Conservation (phyloP, 2,888 invertebrate genomes). For the Hydroisotoma schaefferi region DNA sequence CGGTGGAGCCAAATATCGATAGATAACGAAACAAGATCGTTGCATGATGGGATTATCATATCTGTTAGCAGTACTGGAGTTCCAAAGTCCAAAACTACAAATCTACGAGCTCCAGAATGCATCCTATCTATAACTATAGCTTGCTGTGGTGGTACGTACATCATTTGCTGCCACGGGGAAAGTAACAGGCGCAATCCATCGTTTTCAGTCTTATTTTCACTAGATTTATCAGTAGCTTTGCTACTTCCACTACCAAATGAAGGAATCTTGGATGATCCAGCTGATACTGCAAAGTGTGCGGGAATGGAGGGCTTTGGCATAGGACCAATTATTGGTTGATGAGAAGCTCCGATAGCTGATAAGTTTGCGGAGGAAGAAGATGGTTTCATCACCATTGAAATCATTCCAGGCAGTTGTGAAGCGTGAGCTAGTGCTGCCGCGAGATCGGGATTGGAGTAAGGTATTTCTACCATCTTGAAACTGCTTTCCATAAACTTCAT, state of each 20-base stretch:
- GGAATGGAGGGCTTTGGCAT: background rate
- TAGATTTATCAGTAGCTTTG: background rate
- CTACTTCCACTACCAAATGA: background rate
- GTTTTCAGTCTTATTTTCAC: constrained; percentile 17
- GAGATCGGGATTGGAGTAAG: constrained; percentile 13
- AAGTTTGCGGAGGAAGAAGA: background rate
- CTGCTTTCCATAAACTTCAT: constrained; percentile 44
- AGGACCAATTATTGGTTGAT: background rate
- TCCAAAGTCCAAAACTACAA: constrained; percentile 88
- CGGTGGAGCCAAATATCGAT: constrained; percentile 86
- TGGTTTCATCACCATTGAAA: constrained; percentile 6
- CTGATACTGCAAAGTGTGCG: background rate
- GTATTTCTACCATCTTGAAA: constrained; percentile 19
- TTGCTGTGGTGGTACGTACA: constrained; percentile 73
- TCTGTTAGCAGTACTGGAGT: constrained; percentile 81
- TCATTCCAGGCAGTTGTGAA: background rate
- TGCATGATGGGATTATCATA: constrained; percentile 73
- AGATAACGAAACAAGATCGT: constrained; percentile 63
- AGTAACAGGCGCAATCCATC: constrained; percentile 40
- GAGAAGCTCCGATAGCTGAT: background rate
- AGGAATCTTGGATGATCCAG: background rate
- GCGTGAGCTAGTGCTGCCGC: constrained; percentile 10
- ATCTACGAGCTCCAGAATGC: constrained; percentile 89
- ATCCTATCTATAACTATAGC: constrained; percentile 80
- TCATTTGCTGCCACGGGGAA: constrained; percentile 73